Base-by-base conservation (phyloP, 2,113 vertebrate genomes). In the Limanda limanda region DNA sequence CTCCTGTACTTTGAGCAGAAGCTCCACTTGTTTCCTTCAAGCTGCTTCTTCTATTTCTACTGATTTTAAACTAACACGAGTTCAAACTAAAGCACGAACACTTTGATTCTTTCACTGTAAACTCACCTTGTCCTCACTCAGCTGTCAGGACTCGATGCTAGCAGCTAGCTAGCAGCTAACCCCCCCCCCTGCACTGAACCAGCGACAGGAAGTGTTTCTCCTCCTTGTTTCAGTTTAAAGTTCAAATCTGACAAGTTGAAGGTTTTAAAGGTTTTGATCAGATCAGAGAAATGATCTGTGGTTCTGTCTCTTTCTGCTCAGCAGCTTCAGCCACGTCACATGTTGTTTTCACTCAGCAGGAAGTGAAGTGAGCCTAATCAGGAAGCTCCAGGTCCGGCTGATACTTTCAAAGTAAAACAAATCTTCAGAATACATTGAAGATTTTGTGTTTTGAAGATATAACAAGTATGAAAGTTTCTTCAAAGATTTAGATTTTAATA, bases 281-380 rank as follows among this genome's bases (percentile, higher is more conserved):
- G 20, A 78, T 63, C 17, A 15, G 9, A 13, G 40, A 2, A 31
- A 31, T 6, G 1, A 31, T 31, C 27, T 31, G 27, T 31, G 27
- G 5, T 31, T 31, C 27, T 31, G 42, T 2, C 20, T 56, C 12
- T 23, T 66, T 74, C 66, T 67, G 60, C 74, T 31, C 48, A 1
- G 11, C 21, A 18, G 27, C 60, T 74, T 86, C 71, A 90, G 91
- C 88, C 89, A 92, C 89, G 91, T 92, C 89, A 89, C 70, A 75
- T 56, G 70, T 56, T 86, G 81, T 87, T 87, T 72, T 78, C 56
- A 72, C 69, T 21, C 1, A 12, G 0, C 51, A 18, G 13, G 14
- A 59, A 18, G 12, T 0, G 55, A 54, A n/a, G 48, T 7, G 14
- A 45, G 35, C 31, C 0, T 0, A 0, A 11, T 2, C 1, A 1